Percentiles rank a stretch among this genome's conserved stretches.
Conservation (phyloP, 1,140 invertebrate genomes). For the Pentalonia nigronervosa region DNA sequence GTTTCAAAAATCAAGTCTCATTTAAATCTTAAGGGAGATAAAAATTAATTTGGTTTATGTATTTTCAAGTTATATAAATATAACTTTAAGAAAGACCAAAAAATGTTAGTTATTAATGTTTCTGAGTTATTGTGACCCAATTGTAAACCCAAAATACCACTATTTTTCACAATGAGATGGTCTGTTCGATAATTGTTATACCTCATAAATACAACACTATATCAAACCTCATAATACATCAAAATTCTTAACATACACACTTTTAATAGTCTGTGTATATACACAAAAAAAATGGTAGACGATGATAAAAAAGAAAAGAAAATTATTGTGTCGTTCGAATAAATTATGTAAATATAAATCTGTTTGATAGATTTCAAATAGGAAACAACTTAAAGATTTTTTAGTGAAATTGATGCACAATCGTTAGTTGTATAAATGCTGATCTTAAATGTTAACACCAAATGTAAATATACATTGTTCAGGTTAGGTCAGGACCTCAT, state of each 20-base stretch:
- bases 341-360: background rate
- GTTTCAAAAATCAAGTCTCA: too few relatives aligned
- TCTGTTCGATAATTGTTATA: background rate
- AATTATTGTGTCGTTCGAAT: background rate
- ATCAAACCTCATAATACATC: background rate
- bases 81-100: background rate
- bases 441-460: background rate
- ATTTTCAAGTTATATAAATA: too few relatives aligned
- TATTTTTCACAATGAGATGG: background rate
- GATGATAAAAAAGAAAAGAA: background rate
- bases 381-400: background rate
- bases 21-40: background rate
- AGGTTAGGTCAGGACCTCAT: too few relatives aligned
- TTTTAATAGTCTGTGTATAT: background rate
- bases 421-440: background rate
- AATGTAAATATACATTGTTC: background rate
- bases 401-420: background rate
- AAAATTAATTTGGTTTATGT: background rate
- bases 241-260: background rate
- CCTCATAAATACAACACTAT: background rate
- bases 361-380: background rate
- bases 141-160: background rate
- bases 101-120: background rate
- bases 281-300: background rate
- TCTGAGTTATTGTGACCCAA: background rate